Base-by-base conservation (phyloP, 1,140 invertebrate genomes). In the Thaumetopoea pityocampa region DNA sequence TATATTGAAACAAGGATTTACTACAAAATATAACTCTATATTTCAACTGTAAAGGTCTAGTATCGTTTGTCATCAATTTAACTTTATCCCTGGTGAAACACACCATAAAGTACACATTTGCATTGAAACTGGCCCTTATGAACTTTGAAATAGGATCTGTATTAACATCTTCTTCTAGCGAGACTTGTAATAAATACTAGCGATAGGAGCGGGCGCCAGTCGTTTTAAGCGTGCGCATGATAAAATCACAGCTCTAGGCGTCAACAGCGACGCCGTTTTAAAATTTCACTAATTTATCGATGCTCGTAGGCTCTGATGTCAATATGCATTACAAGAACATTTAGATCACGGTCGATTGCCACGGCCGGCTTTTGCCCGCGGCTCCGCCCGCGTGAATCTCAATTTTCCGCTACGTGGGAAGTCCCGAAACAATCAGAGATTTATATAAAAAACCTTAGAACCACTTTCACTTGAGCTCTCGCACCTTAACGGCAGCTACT, bases 201-300 rank as follows among this genome's bases (percentile, higher is more conserved):
- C 63, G 73, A 74, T 80, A 73, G 67, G 65, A 68, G 60, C 51
- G 67, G 77, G 74, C 77, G 77, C 74, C 74, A 66, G 71, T 29
- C 51, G 53, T 58, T 61, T 60, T 54, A 53, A 69, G 36, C 64
- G 60, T 52, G 61, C 58, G 54, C 48, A 44, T 45, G 76, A 78
- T 80, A 73, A 51, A 52, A 80, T 80, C 76, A 43, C 37, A 38
- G 50, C 48, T 63, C 51, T 41, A 64, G 64, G 59, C 64, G 59
- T 76, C 67, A 67, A 64, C 61, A 61, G 41, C 51, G 47, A 41
- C 5, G 19, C 37, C 28, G 44, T 54, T 65, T 66, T 66, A 49
- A 68, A 65, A 65, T 67, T 66, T 72, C 53, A 48, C 64, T 63
- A 35, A 55, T 30, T 32, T 30, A 14, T 41, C 32, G 4, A 32